Conservation (phyloP, 2,797 vertebrate species). For the Mormyrops attenuatus region DNA sequence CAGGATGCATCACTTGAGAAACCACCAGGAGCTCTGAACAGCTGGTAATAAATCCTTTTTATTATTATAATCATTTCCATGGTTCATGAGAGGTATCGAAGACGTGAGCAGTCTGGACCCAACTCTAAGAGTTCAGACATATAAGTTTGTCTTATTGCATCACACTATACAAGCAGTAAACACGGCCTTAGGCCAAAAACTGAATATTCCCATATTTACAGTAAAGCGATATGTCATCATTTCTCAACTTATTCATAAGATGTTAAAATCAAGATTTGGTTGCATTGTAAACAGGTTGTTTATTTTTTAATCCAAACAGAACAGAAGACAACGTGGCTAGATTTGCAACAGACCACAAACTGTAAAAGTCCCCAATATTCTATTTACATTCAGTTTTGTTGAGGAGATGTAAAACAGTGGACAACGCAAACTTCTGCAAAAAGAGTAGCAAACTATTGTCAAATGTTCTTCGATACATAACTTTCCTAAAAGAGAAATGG, state of each 20-base stretch:
- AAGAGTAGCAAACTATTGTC: slow-evolving; percentile 64
- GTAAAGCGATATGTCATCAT: slow-evolving; percentile 63
- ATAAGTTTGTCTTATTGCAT: slow-evolving; percentile 60
- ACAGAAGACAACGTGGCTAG: slow-evolving; percentile 45
- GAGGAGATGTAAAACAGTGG: slow-evolving; percentile 40
- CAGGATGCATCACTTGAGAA: background rate
- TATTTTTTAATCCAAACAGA: slow-evolving; percentile 53
- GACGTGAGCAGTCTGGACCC: slow-evolving; percentile 30
- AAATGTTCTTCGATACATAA: slow-evolving; percentile 55
- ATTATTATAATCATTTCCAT: slow-evolving; percentile 47
- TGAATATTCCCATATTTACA: slow-evolving; percentile 72
- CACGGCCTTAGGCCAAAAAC: slow-evolving; percentile 66
- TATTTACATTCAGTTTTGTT: slow-evolving; percentile 58
- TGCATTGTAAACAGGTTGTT: slow-evolving; percentile 73
- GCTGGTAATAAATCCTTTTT: slow-evolving; percentile 21
- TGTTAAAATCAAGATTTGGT: slow-evolving; percentile 59
- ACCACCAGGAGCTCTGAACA: background rate
- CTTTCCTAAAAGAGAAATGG: slow-evolving; percentile 58
- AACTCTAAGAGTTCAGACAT: slow-evolving; percentile 48
- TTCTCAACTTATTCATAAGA: slow-evolving; percentile 51
- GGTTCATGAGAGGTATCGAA: slow-evolving; percentile 42
- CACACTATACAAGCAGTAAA: slow-evolving; percentile 77
- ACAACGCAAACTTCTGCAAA: slow-evolving; percentile 24
- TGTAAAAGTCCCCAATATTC: slow-evolving; percentile 46
- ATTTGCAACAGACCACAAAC: slow-evolving; percentile 46